Base-by-base conservation (phyloP, 2,113 vertebrate species). In the Silurus glanis region DNA sequence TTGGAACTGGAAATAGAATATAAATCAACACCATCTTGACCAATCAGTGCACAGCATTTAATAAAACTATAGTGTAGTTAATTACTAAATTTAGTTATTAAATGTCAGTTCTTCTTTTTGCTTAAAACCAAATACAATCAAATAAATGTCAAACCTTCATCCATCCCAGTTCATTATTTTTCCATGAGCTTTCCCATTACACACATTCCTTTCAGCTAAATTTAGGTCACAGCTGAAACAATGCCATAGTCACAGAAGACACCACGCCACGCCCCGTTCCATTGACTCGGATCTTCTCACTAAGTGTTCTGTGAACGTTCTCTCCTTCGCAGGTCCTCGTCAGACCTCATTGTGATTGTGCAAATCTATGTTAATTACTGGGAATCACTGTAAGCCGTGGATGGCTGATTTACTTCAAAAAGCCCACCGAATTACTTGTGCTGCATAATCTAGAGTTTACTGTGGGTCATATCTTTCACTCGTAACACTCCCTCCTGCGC, bases 401-500 rank as follows among this genome's bases (percentile, higher is more conserved):
- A 78, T 2, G 25, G 14, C 17, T 56, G n/a, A 37, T 37, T 37
- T 2, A 17, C 16, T 10, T 79, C 5, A 19, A 37, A 25, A 5
- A 59, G 25, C 55, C 6, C 10, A 0, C 28, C 16, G 28, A 80
- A 45, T 80, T 59, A 61, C 9, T 7, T 8, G 8, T 21, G 12
- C 28, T 59, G 55, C 3, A 21, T 37, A 4, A 45, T 37, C 93
- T 96, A 99, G 5, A 99, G 93, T 86, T 96, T 98, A 93, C 96
- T 98, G 16, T 88, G 64, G 28, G 81, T 25, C 3, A 8, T 7
- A 19, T 93, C 79, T 74, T 90, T 92, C 49, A 96, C 94, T 80
- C 97, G 93, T 87, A 99, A 91, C 80, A 99, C 95, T 0, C 97
- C 97, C 87, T 99, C 98, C 92, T 99, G 98, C 0, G 95, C 94